Conservation (phyloP, 1,140 invertebrate species). For the Piezodorus guildinii region DNA sequence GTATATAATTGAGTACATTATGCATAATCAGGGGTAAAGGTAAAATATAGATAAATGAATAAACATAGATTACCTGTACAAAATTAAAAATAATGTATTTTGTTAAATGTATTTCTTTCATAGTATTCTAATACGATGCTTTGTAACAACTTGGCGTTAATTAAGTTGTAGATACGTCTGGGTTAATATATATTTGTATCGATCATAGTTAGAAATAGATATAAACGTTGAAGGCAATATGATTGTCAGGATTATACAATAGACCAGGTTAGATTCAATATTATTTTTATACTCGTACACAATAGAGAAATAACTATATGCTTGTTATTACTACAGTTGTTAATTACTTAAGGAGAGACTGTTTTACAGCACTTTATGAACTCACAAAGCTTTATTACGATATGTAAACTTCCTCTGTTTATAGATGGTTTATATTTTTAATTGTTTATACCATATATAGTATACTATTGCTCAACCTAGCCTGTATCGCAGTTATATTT, state of each 20-base stretch:
- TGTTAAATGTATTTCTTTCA: constrained; percentile 23
- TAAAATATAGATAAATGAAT: constrained; percentile 21
- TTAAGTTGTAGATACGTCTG: constrained; percentile 13
- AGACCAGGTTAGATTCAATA: constrained; percentile 23
- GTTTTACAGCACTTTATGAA: constrained; percentile 19
- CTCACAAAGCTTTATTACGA: constrained; percentile 20
- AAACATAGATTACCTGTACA: constrained; percentile 20
- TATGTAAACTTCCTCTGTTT: constrained; percentile 16
- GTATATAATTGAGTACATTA: constrained; percentile 14
- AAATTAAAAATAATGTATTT: constrained; percentile 23
- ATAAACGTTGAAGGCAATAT: constrained; percentile 19
- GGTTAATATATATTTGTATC: constrained; percentile 6
- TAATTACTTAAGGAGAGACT: constrained; percentile 24
- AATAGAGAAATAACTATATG: constrained; percentile 21
- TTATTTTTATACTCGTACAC: constrained; percentile 22
- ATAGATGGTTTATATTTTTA: constrained; percentile 15
- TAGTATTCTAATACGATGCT: constrained; percentile 7
- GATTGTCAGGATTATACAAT: constrained; percentile 22
- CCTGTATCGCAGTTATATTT: constrained; percentile 8
- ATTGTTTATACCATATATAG: constrained; percentile 16
- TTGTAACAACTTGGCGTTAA: constrained; percentile 23
- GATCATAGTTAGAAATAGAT: constrained; percentile 2
- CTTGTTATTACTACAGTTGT: constrained; percentile 24
- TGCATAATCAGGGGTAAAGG: constrained; percentile 24
- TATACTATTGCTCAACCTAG: constrained; percentile 21